A percentile compares a stretch with the other conserved stretches of the same genome.
Evolutionary conservation across 2,797 vertebrate genomes (phyloP).

Genomic region (Hippocampus kuda): DNA sequence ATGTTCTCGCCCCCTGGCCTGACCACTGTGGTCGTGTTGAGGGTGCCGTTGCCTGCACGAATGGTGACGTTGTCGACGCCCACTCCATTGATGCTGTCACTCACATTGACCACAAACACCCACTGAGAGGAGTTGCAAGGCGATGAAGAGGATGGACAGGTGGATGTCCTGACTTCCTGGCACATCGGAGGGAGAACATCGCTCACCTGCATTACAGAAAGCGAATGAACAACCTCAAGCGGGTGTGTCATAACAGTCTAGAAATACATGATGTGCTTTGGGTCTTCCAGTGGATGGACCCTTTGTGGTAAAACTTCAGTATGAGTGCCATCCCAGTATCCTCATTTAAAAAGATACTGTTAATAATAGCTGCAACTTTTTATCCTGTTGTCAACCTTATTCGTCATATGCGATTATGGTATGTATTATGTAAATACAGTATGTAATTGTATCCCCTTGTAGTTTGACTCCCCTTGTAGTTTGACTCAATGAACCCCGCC

Average conservation of each 20-base stretch:
- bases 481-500: too few species aligned
- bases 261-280: slow-evolving; percentile 11
- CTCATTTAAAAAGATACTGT: too few species aligned
- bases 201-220: not conserved
- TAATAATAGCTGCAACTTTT: too few species aligned
- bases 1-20: not conserved
- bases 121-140: not conserved
- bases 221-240: not conserved
- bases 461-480: too few species aligned
- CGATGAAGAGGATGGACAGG: not conserved
- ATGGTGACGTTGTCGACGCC: not conserved
- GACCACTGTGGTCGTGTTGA: not conserved
- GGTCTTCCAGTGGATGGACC: slow-evolving; percentile 12
- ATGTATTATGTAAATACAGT: too few species aligned
- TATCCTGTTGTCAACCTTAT: too few species aligned
- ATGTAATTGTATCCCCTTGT: too few species aligned
- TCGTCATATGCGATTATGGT: too few species aligned
- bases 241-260: slow-evolving; percentile 20
- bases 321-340: too few species aligned
- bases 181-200: not conserved
- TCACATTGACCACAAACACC: not conserved
- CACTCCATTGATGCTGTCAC: not conserved
- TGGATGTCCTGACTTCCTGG: not conserved
- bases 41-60: not conserved
- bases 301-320: too few species aligned